phyloP scores from a whole-genome alignment of 2,797 vertebrate species.

The Sebastes flavidus region DNA sequence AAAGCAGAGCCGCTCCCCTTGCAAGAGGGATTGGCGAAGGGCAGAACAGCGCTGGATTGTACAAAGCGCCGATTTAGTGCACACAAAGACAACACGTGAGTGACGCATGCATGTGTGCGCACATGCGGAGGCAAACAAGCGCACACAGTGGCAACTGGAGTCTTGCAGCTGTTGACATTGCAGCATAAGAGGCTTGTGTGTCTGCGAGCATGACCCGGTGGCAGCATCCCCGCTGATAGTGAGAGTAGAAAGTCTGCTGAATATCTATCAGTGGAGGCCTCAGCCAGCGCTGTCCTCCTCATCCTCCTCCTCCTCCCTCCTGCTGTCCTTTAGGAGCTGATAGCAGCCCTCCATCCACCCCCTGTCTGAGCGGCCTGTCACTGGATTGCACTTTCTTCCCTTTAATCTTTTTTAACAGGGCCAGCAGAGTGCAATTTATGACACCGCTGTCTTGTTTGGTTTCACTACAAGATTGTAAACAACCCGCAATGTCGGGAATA shows the following conservation, averaged over 20 bases:
- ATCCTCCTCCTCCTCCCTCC: slow-evolving; percentile 28
- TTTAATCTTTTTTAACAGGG: slow-evolving; percentile 60
- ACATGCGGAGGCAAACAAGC: slow-evolving; percentile 27
- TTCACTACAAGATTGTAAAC: slow-evolving; percentile 47
- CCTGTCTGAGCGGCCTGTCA: slow-evolving; percentile 35
- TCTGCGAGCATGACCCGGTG: slow-evolving; percentile 47
- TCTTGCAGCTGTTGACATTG: slow-evolving; percentile 71
- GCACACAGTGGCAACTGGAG: slow-evolving; percentile 62
- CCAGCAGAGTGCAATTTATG: slow-evolving; percentile 57
- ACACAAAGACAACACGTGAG: slow-evolving; percentile 38
- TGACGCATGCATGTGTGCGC: slow-evolving; percentile 58
- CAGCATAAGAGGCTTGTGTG: slow-evolving; percentile 49
- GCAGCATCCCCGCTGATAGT: slow-evolving; percentile 54
- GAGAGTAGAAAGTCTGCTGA: slow-evolving; percentile 42
- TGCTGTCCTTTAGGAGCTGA: slow-evolving; percentile 41
- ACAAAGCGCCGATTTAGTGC: slow-evolving; percentile 25
- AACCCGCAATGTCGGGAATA: slow-evolving; percentile 26
- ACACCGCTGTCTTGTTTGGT: slow-evolving; percentile 40
- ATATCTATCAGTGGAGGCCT: slow-evolving; percentile 43
- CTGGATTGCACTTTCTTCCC: slow-evolving; percentile 41
- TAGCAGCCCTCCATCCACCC: slow-evolving; percentile 34
- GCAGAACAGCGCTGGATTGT: slow-evolving; percentile 38
- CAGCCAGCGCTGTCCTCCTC: background rate
- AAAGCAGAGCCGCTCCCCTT: slow-evolving; percentile 32
- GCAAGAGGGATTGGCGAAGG: slow-evolving; percentile 22